Conservation (phyloP, 2,888 invertebrate species). For the Apantesis nais region DNA sequence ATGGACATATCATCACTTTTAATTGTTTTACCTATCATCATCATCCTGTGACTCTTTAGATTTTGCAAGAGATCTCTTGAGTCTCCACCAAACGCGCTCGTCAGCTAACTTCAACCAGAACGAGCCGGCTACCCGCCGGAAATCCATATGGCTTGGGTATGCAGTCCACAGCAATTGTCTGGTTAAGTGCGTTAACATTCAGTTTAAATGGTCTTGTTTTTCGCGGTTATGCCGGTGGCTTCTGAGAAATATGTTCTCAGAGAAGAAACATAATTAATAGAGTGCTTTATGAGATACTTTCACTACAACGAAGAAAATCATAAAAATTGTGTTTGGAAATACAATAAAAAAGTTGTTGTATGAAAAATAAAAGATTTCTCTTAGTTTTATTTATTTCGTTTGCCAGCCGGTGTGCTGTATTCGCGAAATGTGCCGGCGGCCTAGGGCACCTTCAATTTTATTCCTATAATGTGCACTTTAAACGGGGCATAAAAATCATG, state of each 20-base stretch:
- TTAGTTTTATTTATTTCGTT: not conserved
- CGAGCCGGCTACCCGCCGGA: slow-evolving; percentile 44
- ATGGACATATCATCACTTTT: slow-evolving; percentile 23
- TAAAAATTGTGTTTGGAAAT: not conserved
- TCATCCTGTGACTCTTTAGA: slow-evolving; percentile 47
- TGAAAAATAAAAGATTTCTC: not conserved
- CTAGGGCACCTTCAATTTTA: not conserved
- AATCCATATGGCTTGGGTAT: slow-evolving; percentile 40
- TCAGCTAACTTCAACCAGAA: slow-evolving; percentile 46
- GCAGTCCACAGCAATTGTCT: slow-evolving; percentile 47
- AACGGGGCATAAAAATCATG: slow-evolving; percentile 35
- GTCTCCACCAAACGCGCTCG: slow-evolving; percentile 45
- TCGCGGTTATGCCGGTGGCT: not conserved
- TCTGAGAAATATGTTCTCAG: not conserved
- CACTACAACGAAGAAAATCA: not conserved
- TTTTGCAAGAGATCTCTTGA: slow-evolving; percentile 43
- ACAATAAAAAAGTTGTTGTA: not conserved
- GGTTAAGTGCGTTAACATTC: slow-evolving; percentile 25
- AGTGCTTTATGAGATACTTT: not conserved
- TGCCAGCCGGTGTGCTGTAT: not conserved
- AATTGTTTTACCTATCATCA: slow-evolving; percentile 43
- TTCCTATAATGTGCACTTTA: slow-evolving; percentile 45
- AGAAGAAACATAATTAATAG: not conserved
- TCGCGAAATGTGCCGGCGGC: not conserved
- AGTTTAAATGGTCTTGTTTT: not conserved